A percentile compares a stretch with the other conserved stretches of the same genome.
These are phyloP conservation scores for Mycteria americana DNA, from an alignment of 2,797 vertebrate genomes.

Conservation along the genomic window DNA sequence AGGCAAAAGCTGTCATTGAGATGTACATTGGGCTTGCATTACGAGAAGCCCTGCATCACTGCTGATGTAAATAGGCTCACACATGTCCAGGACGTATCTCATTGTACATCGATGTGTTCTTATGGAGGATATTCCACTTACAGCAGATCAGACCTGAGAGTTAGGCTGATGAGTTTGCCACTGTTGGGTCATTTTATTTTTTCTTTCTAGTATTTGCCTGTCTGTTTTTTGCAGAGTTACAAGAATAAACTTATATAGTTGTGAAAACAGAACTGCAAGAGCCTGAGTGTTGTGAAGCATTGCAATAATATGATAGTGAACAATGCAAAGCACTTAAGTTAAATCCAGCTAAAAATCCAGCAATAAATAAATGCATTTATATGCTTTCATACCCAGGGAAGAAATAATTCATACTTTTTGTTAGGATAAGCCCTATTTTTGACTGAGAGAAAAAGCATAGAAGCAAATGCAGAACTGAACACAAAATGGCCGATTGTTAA, in stretches of 20 bases:
- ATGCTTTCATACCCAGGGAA: neutral
- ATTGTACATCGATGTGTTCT: neutral
- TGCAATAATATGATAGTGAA: neutral
- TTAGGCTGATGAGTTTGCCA: neutral
- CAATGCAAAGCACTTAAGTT: neutral
- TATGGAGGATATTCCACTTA: neutral
- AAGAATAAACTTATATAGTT: neutral
- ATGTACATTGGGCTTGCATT: neutral
- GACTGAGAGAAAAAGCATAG: neutral
- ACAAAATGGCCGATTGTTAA: neutral
- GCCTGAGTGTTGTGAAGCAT: neutral
- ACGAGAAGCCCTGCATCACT: neutral
- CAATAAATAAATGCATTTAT: neutral
- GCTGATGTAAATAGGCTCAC: neutral
- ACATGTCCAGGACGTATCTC: fast-evolving
- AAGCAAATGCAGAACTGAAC: neutral
- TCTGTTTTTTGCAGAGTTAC: neutral
- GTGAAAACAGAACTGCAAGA: neutral
- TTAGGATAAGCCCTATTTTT: neutral
- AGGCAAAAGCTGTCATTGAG: neutral
- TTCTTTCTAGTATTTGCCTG: neutral
- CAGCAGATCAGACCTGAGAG: neutral
- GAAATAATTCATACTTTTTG: neutral
- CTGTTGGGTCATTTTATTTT: neutral
- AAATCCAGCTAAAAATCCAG: neutral